Percentiles rank a stretch among this genome's conserved stretches.
Evolutionary conservation across 1,140 invertebrate genomes (phyloP).

Genomic region (Batillaria attramentaria): DNA sequence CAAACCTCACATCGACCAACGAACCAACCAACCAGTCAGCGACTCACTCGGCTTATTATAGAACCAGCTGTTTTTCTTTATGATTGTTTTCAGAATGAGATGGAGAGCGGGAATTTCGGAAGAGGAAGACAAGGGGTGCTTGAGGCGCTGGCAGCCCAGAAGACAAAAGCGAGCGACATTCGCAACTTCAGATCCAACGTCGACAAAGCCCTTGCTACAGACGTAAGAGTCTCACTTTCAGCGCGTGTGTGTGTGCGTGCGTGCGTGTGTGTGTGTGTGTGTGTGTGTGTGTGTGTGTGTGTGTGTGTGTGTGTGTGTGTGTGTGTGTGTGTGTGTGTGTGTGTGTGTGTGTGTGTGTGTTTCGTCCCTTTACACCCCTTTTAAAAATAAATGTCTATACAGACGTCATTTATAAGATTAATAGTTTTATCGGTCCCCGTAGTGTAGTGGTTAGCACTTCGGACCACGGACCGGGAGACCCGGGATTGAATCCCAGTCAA

Average conservation of each 20-base stretch:
- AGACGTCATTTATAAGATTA: too few relatives aligned
- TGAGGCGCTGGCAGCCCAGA: constrained; percentile 38
- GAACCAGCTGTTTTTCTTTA: neutral
- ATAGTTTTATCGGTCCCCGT: too few relatives aligned
- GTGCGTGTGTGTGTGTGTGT: neutral
- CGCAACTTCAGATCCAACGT: constrained; percentile 42
- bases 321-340: constrained; percentile 8
- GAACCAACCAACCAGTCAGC: too few relatives aligned
- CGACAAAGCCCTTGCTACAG: constrained; percentile 38
- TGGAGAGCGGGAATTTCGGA: constrained; percentile 45
- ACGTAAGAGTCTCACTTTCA: constrained; percentile 49
- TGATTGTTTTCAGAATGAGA: constrained; percentile 31
- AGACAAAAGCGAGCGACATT: constrained; percentile 40
- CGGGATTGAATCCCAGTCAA: too few relatives aligned
- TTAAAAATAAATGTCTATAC: too few relatives aligned
- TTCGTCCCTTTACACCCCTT: too few relatives aligned
- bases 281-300: constrained; percentile 4
- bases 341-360: neutral
- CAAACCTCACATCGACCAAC: too few relatives aligned
- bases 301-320: constrained; percentile 22
- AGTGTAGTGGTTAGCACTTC: too few relatives aligned
- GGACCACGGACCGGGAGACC: too few relatives aligned
- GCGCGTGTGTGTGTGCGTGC: neutral
- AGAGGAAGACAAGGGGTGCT: constrained; percentile 39
- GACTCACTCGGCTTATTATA: too few relatives aligned